phyloP scores from a whole-genome alignment of 1,140 invertebrate genomes.

The Bombus huntii region DNA sequence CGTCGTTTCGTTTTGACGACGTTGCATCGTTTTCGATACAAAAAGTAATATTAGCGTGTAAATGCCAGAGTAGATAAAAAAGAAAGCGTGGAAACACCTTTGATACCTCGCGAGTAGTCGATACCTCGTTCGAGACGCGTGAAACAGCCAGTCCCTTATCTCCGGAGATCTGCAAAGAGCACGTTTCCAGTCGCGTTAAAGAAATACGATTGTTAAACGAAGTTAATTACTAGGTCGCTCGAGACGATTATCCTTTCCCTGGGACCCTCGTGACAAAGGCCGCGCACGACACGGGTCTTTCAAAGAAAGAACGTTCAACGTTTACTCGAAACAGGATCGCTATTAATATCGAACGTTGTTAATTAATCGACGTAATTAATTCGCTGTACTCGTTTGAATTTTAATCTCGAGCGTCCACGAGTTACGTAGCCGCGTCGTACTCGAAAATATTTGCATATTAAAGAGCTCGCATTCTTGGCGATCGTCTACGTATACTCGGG shows the following conservation, averaged over 20 bases:
- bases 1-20: too few relatives aligned
- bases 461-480: not conserved
- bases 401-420: not conserved
- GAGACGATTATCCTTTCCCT: slow-evolving; percentile 33
- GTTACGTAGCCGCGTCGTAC: rapidly evolving
- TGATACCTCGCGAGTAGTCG: not conserved
- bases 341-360: not conserved
- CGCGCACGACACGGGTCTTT: not conserved
- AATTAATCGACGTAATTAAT: not conserved
- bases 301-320: not conserved
- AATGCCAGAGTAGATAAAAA: not conserved
- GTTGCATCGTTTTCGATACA: not conserved
- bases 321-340: not conserved
- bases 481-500: not conserved
- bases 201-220: slow-evolving; percentile 25
- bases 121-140: not conserved
- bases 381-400: not conserved
- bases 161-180: not conserved
- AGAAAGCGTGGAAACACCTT: not conserved
- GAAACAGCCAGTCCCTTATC: not conserved
- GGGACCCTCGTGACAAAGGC: not conserved
- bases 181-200: not conserved
- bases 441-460: not conserved
- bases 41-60: not conserved
- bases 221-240: slow-evolving; percentile 36